These are phyloP conservation scores for Cossypha polioptera DNA, from an alignment of 2,797 vertebrate genomes.

Conservation along the genomic window DNA sequence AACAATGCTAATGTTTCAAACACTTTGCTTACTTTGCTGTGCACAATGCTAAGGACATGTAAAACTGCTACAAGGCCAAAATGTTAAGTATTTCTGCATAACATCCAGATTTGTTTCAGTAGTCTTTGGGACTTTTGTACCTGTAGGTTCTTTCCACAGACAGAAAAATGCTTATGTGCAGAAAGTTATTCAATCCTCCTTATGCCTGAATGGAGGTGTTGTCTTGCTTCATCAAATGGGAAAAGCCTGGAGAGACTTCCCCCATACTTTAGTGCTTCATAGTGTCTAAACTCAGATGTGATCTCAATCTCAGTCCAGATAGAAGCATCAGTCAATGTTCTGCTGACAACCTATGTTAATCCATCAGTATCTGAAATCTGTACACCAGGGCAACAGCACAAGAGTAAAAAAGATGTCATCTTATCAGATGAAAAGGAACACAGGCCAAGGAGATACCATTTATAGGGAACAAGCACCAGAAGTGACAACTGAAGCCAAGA, in stretches of 20 bases:
- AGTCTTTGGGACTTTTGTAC: background rate
- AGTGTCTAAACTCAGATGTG: background rate
- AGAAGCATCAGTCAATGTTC: background rate
- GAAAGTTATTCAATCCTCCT: background rate
- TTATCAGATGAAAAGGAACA: slow-evolving; percentile 5
- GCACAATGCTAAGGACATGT: background rate
- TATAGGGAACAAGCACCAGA: background rate
- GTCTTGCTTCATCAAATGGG: background rate
- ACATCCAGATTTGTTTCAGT: background rate
- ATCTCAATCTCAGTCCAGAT: background rate
- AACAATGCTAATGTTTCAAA: background rate
- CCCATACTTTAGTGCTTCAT: background rate
- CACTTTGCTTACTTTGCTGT: background rate
- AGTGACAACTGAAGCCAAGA: slow-evolving; percentile 21
- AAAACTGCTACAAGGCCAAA: background rate
- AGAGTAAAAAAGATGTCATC: background rate
- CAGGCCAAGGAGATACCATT: background rate
- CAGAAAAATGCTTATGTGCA: background rate
- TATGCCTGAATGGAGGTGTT: background rate
- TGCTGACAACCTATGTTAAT: background rate
- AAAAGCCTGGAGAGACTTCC: background rate
- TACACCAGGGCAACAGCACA: background rate
- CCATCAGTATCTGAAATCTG: background rate
- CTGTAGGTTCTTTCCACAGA: background rate
- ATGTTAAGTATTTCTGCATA: background rate